Conservation (phyloP, 1,140 invertebrate species). For the Papilio helenus region DNA sequence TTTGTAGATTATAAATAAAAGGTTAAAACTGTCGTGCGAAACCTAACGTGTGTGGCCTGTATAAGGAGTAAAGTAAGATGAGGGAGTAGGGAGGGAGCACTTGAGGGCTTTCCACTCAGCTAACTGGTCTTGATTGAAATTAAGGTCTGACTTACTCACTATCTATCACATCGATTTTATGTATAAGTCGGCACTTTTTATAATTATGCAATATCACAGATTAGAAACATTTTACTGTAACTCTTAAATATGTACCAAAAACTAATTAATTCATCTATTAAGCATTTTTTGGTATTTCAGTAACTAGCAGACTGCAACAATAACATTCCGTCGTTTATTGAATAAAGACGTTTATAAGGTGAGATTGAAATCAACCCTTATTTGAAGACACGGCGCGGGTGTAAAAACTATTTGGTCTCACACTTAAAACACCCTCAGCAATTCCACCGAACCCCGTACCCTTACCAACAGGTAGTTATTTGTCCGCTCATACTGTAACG, state of each 20-base stretch:
- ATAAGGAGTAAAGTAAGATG: slow-evolving; percentile 7
- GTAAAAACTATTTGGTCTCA: slow-evolving; percentile 24
- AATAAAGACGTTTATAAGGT: slow-evolving; percentile 8
- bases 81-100: slow-evolving; percentile 36
- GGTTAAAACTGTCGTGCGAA: background rate
- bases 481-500: background rate
- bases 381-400: background rate
- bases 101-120: slow-evolving; percentile 42
- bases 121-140: slow-evolving; percentile 42
- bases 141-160: background rate
- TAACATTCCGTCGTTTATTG: background rate
- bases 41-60: background rate
- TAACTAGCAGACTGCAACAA: background rate
- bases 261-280: background rate
- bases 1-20: background rate
- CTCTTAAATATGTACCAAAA: background rate
- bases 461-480: slow-evolving; percentile 13
- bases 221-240: background rate
- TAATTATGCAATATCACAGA: background rate
- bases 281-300: background rate
- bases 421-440: slow-evolving; percentile 1
- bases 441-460: slow-evolving; percentile 13
- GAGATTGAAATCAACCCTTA: slow-evolving; percentile 21
- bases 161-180: background rate
- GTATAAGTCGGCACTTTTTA: background rate